These are phyloP conservation scores for Lethenteron reissneri DNA, from an alignment of 2,113 vertebrate genomes.

Conservation along the genomic window DNA sequence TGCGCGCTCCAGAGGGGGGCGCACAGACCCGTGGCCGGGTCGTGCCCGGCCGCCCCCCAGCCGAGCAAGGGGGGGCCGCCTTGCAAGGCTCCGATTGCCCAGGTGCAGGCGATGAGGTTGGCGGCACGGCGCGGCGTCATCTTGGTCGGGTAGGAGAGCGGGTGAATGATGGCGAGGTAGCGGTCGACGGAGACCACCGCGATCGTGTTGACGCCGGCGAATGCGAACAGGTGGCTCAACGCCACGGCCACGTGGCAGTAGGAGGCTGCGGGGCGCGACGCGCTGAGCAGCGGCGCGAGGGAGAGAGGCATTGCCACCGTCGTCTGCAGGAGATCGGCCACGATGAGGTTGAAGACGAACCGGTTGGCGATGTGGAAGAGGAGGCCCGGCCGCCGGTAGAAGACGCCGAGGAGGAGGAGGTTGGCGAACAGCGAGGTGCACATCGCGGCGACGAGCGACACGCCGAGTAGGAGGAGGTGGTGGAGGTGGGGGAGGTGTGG, in stretches of 20 bases:
- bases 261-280: conserved; percentile 45
- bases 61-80: conserved; percentile 60
- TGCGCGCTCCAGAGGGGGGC: conserved; percentile 50
- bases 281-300: conserved; percentile 37
- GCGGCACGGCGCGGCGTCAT: conserved; percentile 48
- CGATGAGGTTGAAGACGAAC: conserved; percentile 54
- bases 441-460: conserved; percentile 29
- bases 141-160: conserved; percentile 47
- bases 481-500: no score
- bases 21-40: conserved; percentile 35
- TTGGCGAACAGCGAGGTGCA: conserved; percentile 43
- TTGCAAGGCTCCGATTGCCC: conserved; percentile 43
- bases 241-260: conserved; percentile 48
- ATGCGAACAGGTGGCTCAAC: conserved; percentile 59
- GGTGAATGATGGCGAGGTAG: conserved; percentile 62
- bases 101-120: conserved; percentile 44
- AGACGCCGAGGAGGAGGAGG: conserved; percentile 40
- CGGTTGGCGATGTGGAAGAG: conserved; percentile 46
- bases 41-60: conserved; percentile 45
- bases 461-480: no score
- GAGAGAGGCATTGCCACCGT: conserved; percentile 51
- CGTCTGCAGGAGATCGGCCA: conserved; percentile 53
- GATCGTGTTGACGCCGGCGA: conserved; percentile 54
- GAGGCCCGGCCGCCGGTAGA: conserved; percentile 54
- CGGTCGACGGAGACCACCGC: conserved; percentile 56